Percentiles rank a stretch among this genome's conserved stretches.
Conservation (phyloP, 1,140 invertebrate genomes). For the Stegodyphus mimosarum region DNA sequence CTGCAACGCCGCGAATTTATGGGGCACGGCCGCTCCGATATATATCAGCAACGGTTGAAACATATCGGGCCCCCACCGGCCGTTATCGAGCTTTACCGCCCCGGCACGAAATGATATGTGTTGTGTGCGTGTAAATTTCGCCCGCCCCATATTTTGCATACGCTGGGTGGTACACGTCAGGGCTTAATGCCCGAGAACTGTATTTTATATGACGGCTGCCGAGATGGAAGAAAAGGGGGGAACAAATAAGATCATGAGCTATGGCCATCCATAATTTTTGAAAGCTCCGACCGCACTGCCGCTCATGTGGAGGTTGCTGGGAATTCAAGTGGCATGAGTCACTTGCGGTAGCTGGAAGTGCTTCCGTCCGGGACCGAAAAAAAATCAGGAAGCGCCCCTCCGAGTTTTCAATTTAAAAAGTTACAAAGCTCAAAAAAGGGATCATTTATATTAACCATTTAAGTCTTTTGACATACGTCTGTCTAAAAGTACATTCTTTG, state of each 20-base stretch:
- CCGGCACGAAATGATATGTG: conserved; percentile 57
- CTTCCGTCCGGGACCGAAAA: background rate
- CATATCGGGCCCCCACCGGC: conserved; percentile 57
- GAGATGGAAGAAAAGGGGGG: conserved; percentile 57
- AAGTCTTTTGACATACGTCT: too few species aligned
- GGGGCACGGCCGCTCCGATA: conserved; percentile 49
- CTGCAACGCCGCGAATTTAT: conserved; percentile 56
- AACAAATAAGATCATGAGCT: conserved; percentile 61
- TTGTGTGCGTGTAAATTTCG: conserved; percentile 61
- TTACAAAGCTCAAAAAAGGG: too few species aligned
- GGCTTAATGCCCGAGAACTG: conserved; percentile 58
- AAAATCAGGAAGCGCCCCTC: background rate
- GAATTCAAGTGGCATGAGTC: conserved; percentile 38
- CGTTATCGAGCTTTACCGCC: conserved; percentile 49
- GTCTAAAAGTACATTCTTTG: too few species aligned
- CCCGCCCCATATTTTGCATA: conserved; percentile 61
- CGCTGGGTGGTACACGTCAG: conserved; percentile 52
- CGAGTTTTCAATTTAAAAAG: background rate
- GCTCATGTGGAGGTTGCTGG: background rate
- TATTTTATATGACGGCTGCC: conserved; percentile 58
- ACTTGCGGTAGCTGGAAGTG: background rate
- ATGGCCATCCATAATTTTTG: conserved; percentile 57
- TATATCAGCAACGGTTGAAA: conserved; percentile 60
- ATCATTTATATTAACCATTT: too few species aligned
- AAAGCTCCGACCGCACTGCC: conserved; percentile 51